These are phyloP conservation scores for Xylota sylvarum DNA, from an alignment of 2,888 invertebrate genomes.

Conservation along the genomic window DNA sequence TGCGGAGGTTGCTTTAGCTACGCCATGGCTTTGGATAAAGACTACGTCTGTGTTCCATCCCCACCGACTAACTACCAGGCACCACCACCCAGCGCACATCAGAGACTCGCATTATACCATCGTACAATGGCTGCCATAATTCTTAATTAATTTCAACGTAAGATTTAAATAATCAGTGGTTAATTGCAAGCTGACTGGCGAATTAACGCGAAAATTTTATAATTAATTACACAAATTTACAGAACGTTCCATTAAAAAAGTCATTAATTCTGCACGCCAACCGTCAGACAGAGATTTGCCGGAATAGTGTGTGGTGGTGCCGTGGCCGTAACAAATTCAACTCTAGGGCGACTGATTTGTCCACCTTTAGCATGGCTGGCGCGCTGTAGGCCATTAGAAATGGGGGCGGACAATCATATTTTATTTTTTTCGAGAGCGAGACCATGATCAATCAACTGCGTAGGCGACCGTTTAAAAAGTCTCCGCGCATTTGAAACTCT, in stretches of 20 bases:
- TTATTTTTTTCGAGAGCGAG: constrained; percentile 27
- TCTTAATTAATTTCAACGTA: constrained; percentile 73
- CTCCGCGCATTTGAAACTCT: constrained; percentile 23
- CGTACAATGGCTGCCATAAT: constrained; percentile 66
- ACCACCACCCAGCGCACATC: constrained; percentile 20
- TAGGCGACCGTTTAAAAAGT: constrained; percentile 35
- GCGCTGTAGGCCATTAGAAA: constrained; percentile 28
- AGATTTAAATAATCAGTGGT: constrained; percentile 75
- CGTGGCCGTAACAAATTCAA: constrained; percentile 36
- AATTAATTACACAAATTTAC: constrained; percentile 76
- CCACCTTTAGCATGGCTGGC: constrained; percentile 54
- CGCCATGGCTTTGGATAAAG: constrained; percentile 44
- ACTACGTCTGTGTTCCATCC: constrained; percentile 28
- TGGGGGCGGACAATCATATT: constrained; percentile 53
- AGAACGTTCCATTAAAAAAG: constrained; percentile 61
- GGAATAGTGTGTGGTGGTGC: constrained; percentile 22
- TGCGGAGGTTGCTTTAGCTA: constrained; percentile 54
- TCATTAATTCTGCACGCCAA: constrained; percentile 59
- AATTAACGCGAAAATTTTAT: constrained; percentile 73
- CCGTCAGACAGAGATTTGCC: too few species aligned
- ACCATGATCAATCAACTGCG: background rate
- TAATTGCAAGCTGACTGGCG: constrained; percentile 73
- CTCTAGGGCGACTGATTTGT: constrained; percentile 62
- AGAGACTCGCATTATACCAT: constrained; percentile 42
- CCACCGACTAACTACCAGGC: background rate